Conservation (phyloP, 2,888 invertebrate species). For the Eudasyphora cyanicolor region DNA sequence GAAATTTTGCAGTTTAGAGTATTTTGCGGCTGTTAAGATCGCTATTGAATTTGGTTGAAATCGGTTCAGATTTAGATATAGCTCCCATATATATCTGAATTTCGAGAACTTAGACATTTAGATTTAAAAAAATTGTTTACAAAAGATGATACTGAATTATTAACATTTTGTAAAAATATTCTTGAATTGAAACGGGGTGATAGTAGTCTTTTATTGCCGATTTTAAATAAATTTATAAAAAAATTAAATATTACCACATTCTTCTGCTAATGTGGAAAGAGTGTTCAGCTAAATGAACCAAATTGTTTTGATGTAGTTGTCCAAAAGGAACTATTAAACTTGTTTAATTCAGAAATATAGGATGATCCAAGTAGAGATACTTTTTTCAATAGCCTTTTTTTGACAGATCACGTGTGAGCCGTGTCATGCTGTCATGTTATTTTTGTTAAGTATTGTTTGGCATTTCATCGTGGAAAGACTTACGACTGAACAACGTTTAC, state of each 20-base stretch:
- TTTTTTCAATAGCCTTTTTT: too few relatives aligned
- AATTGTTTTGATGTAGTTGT: background rate
- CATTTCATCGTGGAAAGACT: too few relatives aligned
- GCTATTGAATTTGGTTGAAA: too few relatives aligned
- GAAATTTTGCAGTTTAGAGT: too few relatives aligned
- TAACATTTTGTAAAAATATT: slow-evolving; percentile 20
- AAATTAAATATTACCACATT: slow-evolving; percentile 32
- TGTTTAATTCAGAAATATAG: background rate
- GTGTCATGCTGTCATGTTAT: too few relatives aligned
- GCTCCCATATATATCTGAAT: too few relatives aligned
- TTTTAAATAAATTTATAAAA: background rate
- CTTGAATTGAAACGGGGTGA: background rate
- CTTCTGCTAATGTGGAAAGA: slow-evolving; percentile 20
- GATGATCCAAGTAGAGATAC: too few relatives aligned
- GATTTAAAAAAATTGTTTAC: background rate
- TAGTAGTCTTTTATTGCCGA: background rate
- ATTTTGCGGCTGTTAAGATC: too few relatives aligned
- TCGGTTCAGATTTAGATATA: too few relatives aligned
- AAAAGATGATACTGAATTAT: background rate
- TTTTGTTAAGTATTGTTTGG: too few relatives aligned
- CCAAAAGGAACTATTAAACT: background rate
- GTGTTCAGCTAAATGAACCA: background rate
- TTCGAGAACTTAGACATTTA: slow-evolving; percentile 1
- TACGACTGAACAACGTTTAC: too few relatives aligned
- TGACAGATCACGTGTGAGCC: too few relatives aligned